phyloP scores from a whole-genome alignment of 2,797 vertebrate genomes.

The Pampus argenteus region DNA sequence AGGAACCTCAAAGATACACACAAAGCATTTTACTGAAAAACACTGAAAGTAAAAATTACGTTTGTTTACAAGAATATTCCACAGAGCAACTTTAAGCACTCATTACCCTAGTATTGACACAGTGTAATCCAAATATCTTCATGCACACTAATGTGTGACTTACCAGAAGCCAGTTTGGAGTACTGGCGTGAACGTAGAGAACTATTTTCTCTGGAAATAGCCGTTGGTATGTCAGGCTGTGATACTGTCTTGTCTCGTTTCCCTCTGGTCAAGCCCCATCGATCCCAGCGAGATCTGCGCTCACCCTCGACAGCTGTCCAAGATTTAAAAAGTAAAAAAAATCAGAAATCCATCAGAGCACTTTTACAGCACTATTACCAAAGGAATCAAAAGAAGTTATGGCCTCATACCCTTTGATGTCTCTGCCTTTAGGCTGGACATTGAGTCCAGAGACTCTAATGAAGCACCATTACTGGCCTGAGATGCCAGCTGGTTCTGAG shows the following conservation, averaged over 20 bases:
- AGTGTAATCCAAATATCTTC: background rate
- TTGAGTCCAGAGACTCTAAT: conserved; percentile 92
- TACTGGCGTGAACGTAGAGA: conserved; percentile 84
- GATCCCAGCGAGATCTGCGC: conserved; percentile 91
- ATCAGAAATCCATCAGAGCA: conserved; percentile 11
- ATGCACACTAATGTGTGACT: conserved; percentile 4
- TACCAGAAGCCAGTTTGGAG: conserved; percentile 91
- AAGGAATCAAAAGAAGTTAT: background rate
- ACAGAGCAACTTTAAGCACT: background rate
- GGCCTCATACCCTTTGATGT: conserved; percentile 78
- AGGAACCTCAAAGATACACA: background rate
- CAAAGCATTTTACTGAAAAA: background rate
- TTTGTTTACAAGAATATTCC: background rate
- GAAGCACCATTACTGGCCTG: conserved; percentile 87
- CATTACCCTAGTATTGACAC: background rate
- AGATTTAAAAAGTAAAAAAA: background rate
- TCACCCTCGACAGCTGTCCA: conserved; percentile 79
- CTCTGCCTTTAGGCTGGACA: conserved; percentile 89
- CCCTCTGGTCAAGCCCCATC: conserved; percentile 92
- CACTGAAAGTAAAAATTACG: background rate
- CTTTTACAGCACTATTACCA: conserved; percentile 7
- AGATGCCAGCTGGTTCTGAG: conserved; percentile 88
- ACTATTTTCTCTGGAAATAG: conserved; percentile 89
- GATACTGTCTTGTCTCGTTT: conserved; percentile 91
- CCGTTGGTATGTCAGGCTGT: conserved; percentile 92